Conservation (phyloP, 2,888 invertebrate species). For the Nemotelus nigrinus region DNA sequence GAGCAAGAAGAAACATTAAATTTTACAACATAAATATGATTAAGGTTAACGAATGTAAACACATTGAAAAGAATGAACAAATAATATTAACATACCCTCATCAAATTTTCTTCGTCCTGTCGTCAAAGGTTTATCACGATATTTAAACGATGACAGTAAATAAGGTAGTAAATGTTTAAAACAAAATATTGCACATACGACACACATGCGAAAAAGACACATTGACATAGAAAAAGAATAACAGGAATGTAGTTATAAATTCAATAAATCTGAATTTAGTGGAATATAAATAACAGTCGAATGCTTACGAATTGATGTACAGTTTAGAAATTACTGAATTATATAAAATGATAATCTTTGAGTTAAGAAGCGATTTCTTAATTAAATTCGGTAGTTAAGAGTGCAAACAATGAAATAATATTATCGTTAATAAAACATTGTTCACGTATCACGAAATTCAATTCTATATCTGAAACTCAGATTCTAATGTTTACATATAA, state of each 20-base stretch:
- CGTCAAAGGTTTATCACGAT: constrained; percentile 57
- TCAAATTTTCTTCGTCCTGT: constrained; percentile 77
- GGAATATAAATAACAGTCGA: constrained; percentile 13
- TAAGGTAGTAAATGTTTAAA: constrained; percentile 50
- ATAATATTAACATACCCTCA: constrained; percentile 71
- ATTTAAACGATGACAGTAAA: constrained; percentile 52
- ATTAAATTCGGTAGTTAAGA: no score
- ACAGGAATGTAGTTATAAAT: constrained; percentile 24
- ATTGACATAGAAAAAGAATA: constrained; percentile 55
- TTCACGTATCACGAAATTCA: no score
- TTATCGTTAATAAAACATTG: no score
- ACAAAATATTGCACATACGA: constrained; percentile 44
- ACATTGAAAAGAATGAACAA: background rate
- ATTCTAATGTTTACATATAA: no score
- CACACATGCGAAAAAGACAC: constrained; percentile 50
- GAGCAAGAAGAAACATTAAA: constrained; percentile 31
- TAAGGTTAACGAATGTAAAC: constrained; percentile 50
- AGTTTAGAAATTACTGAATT: no score
- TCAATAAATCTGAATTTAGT: constrained; percentile 30
- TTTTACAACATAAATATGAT: constrained; percentile 53
- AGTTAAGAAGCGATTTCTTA: no score
- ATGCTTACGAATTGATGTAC: no score
- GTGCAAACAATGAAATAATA: no score
- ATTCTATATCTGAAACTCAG: no score
- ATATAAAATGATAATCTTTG: no score